phyloP scores from a whole-genome alignment of 1,140 invertebrate genomes.

The Chymomyza costata region DNA sequence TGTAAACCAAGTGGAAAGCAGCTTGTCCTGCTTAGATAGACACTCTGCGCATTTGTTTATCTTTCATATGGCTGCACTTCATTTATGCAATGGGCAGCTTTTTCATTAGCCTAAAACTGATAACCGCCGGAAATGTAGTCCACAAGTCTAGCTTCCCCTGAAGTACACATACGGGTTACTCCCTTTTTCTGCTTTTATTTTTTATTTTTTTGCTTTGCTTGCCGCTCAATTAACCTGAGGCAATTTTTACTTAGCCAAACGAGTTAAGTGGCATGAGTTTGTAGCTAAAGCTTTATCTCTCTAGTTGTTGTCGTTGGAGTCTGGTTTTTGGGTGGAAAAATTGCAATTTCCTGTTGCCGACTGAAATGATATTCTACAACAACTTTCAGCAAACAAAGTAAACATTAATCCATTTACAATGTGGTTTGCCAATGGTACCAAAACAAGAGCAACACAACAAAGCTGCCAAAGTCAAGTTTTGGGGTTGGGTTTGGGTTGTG shows the following conservation, averaged over 20 bases:
- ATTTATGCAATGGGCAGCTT: constrained; percentile 42
- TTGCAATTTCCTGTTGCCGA: constrained; percentile 47
- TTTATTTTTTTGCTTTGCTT: constrained; percentile 19
- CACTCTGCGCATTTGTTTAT: constrained; percentile 48
- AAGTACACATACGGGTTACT: no score
- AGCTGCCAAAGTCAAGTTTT: no score
- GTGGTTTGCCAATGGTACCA: no score
- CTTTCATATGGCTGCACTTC: constrained; percentile 49
- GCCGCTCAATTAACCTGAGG: constrained; percentile 65
- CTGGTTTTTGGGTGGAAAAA: constrained; percentile 61
- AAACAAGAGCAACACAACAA: no score
- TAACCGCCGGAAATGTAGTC: constrained; percentile 39
- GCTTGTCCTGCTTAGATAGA: constrained; percentile 5
- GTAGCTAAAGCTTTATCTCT: no score
- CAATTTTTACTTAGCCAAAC: constrained; percentile 44
- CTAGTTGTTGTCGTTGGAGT: constrained; percentile 67
- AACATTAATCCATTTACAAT: constrained; percentile 70
- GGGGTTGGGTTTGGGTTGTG: constrained; percentile 7
- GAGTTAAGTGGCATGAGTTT: constrained; percentile 43
- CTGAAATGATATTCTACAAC: background rate
- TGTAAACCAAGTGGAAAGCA: no score
- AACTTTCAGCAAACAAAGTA: constrained; percentile 62
- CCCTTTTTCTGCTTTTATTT: no score
- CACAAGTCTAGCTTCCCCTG: constrained; percentile 27
- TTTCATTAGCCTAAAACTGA: constrained; percentile 43